Percentiles rank a stretch among this genome's conserved stretches.
These are phyloP conservation scores for Halcyon chelicuti DNA, from an alignment of 2,797 vertebrate species.

Conservation along the genomic window DNA sequence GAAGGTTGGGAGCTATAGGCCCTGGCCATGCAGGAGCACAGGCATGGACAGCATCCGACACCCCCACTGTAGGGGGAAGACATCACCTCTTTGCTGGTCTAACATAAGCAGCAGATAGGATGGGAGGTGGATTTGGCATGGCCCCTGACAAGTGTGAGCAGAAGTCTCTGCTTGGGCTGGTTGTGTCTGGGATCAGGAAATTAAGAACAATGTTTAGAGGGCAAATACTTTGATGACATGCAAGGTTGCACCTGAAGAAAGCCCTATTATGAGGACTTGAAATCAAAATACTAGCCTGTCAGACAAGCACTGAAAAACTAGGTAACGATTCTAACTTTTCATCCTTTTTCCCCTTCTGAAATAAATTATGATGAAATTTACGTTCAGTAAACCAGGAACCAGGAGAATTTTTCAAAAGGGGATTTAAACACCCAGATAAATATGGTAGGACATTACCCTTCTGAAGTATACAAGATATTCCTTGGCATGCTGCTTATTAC, in stretches of 20 bases:
- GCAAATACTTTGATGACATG: neutral
- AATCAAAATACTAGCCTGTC: neutral
- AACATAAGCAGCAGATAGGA: neutral
- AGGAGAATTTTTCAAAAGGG: neutral
- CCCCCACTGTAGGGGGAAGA: rapidly evolving
- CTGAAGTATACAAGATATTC: neutral
- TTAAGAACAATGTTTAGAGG: neutral
- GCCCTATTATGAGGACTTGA: neutral
- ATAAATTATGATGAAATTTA: neutral
- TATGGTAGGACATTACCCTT: neutral
- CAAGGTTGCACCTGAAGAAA: neutral
- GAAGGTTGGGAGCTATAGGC: neutral
- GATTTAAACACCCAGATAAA: neutral
- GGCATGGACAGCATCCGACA: rapidly evolving
- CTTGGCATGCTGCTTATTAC: neutral
- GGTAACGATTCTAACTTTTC: neutral
- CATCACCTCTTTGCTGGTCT: neutral
- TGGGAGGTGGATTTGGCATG: neutral
- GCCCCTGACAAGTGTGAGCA: neutral
- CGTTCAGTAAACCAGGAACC: neutral
- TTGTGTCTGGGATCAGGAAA: neutral
- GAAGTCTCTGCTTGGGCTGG: neutral
- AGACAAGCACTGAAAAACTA: neutral
- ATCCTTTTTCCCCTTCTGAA: neutral
- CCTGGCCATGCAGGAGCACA: rapidly evolving